Percentiles rank a stretch among this genome's conserved stretches.
Conservation (phyloP, 64 coral and sea anemone genomes). For the Montipora capricornis region DNA sequence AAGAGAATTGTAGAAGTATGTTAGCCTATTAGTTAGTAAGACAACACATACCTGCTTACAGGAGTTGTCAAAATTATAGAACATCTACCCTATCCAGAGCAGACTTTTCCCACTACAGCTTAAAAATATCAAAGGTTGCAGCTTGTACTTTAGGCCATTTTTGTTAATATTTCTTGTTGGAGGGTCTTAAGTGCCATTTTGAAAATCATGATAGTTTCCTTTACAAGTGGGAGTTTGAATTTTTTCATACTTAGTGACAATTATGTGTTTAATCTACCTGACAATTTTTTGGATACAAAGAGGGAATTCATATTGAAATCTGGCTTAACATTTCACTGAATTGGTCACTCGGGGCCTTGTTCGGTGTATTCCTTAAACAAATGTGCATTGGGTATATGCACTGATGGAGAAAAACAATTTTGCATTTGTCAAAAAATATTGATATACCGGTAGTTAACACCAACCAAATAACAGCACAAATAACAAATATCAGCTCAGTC, state of each 20-base stretch:
- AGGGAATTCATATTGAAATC: conserved; percentile 16
- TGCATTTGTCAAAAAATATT: conserved; percentile 11
- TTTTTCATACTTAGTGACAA: neutral
- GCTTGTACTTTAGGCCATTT: conserved; percentile 11
- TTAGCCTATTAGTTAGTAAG: conserved; percentile 1
- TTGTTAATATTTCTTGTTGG: conserved; percentile 17
- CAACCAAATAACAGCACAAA: neutral
- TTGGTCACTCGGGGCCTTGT: conserved; percentile 17
- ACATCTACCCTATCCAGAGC: conserved; percentile 14
- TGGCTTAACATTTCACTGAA: conserved; percentile 19
- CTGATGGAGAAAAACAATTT: conserved; percentile 13
- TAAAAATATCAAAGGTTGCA: conserved; percentile 8
- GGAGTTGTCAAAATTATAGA: conserved; percentile 12
- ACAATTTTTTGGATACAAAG: conserved; percentile 17
- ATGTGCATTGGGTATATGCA: conserved; percentile 10
- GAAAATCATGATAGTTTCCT: conserved; percentile 16
- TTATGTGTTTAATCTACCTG: conserved; percentile 6
- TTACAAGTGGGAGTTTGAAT: conserved; percentile 19
- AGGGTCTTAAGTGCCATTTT: conserved; percentile 4
- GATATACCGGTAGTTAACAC: conserved; percentile 3
- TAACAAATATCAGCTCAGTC: conserved; percentile 1
- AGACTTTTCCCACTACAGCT: conserved; percentile 6
- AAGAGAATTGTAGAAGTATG: conserved; percentile 13
- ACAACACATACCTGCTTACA: conserved; percentile 9
- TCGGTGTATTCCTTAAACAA: conserved; percentile 14